Evolutionary conservation across 2,797 vertebrate genomes (phyloP).

Genomic region (Arctocebus calabarensis): DNA sequence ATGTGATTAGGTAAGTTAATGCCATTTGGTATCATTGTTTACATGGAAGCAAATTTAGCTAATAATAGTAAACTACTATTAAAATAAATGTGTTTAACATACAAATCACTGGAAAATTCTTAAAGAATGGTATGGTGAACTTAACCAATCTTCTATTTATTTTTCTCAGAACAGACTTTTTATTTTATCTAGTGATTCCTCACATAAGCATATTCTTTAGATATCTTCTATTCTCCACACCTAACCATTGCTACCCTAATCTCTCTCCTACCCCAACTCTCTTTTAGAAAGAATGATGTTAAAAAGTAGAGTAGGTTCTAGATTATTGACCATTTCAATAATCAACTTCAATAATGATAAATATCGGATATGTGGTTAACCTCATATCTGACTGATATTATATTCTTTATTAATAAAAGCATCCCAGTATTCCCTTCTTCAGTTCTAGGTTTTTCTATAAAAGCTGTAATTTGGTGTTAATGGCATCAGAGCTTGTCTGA

Average conservation of each 20-base stretch:
- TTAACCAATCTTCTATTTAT: neutral
- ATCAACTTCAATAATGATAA: constrained; percentile 24
- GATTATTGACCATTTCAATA: neutral
- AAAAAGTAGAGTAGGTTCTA: neutral
- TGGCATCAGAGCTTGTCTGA: neutral
- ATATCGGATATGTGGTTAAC: neutral
- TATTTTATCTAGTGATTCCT: neutral
- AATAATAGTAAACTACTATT: constrained; percentile 39
- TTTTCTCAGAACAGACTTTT: constrained; percentile 51
- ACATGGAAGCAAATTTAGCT: constrained; percentile 29
- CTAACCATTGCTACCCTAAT: neutral
- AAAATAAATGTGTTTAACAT: constrained; percentile 38
- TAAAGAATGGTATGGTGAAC: neutral
- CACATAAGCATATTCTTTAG: neutral
- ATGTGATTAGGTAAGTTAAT: constrained; percentile 44
- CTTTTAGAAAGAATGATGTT: neutral
- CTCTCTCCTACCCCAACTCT: neutral
- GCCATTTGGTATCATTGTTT: constrained; percentile 4
- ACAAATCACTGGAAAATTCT: constrained; percentile 38
- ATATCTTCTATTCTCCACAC: neutral
- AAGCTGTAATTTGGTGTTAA: constrained; percentile 1
- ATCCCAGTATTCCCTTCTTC: neutral
- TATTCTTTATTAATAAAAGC: constrained; percentile 31
- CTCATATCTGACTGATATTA: neutral
- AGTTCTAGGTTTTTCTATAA: constrained; percentile 2